Evolutionary conservation across 1,140 invertebrate genomes (phyloP).

Genomic region (Liolophura sinensis): DNA sequence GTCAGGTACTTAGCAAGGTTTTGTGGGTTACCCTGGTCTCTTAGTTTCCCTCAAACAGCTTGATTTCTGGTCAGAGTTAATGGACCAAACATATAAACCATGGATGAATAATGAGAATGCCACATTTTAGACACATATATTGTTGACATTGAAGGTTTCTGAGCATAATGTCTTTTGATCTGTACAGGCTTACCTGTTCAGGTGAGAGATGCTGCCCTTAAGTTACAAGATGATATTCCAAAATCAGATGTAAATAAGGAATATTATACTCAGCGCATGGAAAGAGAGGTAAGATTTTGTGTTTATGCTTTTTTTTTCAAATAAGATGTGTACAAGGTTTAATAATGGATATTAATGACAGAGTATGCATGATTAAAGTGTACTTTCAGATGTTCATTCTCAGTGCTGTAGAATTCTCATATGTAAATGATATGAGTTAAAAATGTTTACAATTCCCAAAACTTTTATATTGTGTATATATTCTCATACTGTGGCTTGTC

Average conservation of each 20-base stretch:
- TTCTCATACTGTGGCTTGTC: too few species aligned
- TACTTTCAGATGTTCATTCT: too few species aligned
- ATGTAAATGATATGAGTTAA: neutral
- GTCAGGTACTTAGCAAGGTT: too few species aligned
- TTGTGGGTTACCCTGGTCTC: too few species aligned
- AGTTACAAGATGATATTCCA: conserved; percentile 92
- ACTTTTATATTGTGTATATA: too few species aligned
- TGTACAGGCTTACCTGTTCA: conserved; percentile 65
- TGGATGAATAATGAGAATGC: neutral
- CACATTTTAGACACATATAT: neutral
- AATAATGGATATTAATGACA: too few species aligned
- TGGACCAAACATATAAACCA: neutral
- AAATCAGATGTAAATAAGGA: conserved; percentile 99
- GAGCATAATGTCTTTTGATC: conserved; percentile 7
- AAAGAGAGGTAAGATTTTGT: conserved; percentile 51
- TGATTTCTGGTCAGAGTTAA: neutral
- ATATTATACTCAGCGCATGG: conserved; percentile 87
- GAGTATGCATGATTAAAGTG: too few species aligned
- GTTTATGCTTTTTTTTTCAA: neutral
- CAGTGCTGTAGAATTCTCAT: neutral
- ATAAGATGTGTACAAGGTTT: neutral
- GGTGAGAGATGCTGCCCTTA: conserved; percentile 93
- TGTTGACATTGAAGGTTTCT: neutral
- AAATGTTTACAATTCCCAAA: neutral
- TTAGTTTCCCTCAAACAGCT: too few species aligned